Evolutionary conservation across 2,797 vertebrate species (phyloP).

Genomic region (Steatocranus sp.): DNA sequence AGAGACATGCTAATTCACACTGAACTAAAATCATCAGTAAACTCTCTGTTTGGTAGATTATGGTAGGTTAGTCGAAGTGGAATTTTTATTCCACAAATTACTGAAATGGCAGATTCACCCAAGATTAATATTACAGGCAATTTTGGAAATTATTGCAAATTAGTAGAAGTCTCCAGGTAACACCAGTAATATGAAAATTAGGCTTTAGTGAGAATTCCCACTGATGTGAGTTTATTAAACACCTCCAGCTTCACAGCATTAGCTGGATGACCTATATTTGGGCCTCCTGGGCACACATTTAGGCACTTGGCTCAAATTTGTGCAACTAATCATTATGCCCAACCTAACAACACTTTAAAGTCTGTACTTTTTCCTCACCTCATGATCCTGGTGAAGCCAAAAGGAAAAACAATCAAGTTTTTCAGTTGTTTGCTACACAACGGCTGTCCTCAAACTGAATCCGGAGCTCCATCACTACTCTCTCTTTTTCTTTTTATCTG

Average conservation of each 20-base stretch:
- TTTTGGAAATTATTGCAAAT: not conserved
- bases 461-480: not conserved
- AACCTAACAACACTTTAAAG: not conserved
- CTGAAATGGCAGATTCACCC: not conserved
- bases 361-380: fast-evolving
- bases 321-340: not conserved
- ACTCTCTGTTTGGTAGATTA: not conserved
- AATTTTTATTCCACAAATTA: not conserved
- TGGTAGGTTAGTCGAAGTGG: fast-evolving
- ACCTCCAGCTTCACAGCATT: not conserved
- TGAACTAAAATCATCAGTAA: not conserved
- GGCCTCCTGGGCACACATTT: not conserved
- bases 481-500: not conserved
- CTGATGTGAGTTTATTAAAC: not conserved
- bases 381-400: not conserved
- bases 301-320: not conserved
- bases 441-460: not conserved
- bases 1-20: not conserved
- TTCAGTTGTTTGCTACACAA: not conserved
- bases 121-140: not conserved
- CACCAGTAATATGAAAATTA: not conserved
- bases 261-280: not conserved
- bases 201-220: not conserved
- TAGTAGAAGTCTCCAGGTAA: not conserved
- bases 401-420: not conserved